Percentiles rank a stretch among this genome's conserved stretches.
Conservation (phyloP, 2,888 invertebrate genomes). For the Andrena chrysosceles region DNA sequence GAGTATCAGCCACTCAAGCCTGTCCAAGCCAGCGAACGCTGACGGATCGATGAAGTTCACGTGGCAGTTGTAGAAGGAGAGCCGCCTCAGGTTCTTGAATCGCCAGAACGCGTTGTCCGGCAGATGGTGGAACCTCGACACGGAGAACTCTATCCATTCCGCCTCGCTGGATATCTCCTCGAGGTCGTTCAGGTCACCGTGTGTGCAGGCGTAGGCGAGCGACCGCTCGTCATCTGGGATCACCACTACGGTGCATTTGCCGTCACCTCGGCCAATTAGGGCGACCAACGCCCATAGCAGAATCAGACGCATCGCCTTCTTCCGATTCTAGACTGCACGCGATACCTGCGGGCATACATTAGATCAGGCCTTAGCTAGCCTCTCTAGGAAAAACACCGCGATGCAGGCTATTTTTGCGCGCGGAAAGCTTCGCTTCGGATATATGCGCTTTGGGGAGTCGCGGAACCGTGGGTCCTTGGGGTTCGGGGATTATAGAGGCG, state of each 20-base stretch:
- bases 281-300: conserved; percentile 72
- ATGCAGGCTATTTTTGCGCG: not conserved
- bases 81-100: conserved; percentile 68
- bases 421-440: not conserved
- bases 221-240: conserved; percentile 67
- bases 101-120: conserved; percentile 71
- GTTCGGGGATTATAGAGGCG: too few relatives aligned
- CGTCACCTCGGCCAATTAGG: conserved; percentile 67
- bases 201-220: conserved; percentile 77
- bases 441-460: too few relatives aligned
- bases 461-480: too few relatives aligned
- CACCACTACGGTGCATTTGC: conserved; percentile 73
- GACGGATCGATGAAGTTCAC: conserved; percentile 63
- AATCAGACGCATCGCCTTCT: conserved; percentile 58
- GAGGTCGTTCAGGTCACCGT: conserved; percentile 71
- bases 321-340: conserved; percentile 25
- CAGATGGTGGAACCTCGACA: conserved; percentile 71
- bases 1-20: conserved; percentile 75
- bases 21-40: conserved; percentile 73
- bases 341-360: conserved; percentile 30
- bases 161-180: conserved; percentile 70
- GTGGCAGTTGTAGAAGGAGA: conserved; percentile 78
- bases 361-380: not conserved
- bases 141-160: conserved; percentile 80
- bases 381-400: not conserved